phyloP scores from a whole-genome alignment of 2,113 vertebrate species.

The Tenebrosternarchus preto region DNA sequence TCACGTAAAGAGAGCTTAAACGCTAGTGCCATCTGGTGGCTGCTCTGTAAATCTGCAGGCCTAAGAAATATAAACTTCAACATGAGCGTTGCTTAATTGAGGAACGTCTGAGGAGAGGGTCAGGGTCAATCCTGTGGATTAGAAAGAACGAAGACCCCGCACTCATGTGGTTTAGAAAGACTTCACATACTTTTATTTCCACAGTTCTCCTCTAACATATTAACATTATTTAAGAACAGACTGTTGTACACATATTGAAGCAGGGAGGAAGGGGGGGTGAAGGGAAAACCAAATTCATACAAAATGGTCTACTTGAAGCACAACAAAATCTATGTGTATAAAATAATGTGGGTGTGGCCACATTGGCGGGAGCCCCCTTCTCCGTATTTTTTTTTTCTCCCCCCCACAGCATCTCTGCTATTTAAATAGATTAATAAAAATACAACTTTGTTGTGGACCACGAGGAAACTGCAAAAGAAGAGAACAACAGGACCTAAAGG shows the following conservation, averaged over 20 bases:
- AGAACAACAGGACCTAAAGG: conserved; percentile 75
- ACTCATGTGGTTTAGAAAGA: conserved; percentile 83
- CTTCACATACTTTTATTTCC: conserved; percentile 99
- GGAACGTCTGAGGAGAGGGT: not conserved
- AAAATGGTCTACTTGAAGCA: conserved; percentile 98
- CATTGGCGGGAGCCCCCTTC: conserved; percentile 83
- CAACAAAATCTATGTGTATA: conserved; percentile 97
- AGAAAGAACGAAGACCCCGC: conserved; percentile 43
- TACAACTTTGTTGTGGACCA: conserved; percentile 97
- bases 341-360: conserved; percentile 89
- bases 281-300: conserved; percentile 84
- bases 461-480: conserved; percentile 84
- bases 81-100: too few relatives aligned
- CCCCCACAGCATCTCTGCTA: conserved; percentile 23
- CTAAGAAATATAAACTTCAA: not conserved
- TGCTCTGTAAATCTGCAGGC: not conserved
- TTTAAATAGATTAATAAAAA: conserved; percentile 99
- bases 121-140: not conserved
- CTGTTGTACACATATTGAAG: conserved; percentile 94
- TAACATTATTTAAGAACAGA: conserved; percentile 99
- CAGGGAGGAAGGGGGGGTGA: conserved; percentile 58
- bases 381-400: conserved; percentile 84
- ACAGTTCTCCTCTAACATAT: conserved; percentile 97
- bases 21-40: conserved; percentile 26
- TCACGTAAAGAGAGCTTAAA: not conserved